phyloP scores from a whole-genome alignment of 2,113 vertebrate species.

The Paramormyrops kingsleyae region DNA sequence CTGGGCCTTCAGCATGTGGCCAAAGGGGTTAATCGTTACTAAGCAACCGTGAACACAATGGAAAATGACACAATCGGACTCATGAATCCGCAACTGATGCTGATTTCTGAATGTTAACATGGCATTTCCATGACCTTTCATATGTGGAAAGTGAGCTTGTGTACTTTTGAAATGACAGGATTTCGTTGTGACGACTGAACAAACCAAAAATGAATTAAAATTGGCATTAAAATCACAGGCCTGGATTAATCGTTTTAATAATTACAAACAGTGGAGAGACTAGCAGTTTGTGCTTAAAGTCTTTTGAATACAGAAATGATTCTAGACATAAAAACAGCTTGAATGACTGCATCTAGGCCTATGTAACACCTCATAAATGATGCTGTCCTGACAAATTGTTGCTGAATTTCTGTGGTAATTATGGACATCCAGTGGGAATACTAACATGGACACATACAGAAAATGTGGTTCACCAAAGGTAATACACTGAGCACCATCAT shows the following conservation, averaged over 20 bases:
- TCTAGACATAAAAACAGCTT: not conserved
- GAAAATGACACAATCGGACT: not conserved
- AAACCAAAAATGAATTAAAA: not conserved
- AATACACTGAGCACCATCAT: not conserved
- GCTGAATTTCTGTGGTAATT: not conserved
- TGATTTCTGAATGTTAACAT: not conserved
- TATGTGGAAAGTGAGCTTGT: not conserved
- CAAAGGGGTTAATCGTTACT: not conserved
- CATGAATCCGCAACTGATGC: not conserved
- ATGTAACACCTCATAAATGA: not conserved
- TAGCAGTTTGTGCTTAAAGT: not conserved
- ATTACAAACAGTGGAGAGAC: not conserved
- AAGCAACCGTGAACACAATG: not conserved
- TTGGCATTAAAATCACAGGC: not conserved
- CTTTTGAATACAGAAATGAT: not conserved
- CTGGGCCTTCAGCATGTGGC: not conserved
- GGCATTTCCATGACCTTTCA: slow-evolving; percentile 7
- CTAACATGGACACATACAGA: not conserved
- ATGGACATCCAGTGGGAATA: not conserved
- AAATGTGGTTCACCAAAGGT: not conserved
- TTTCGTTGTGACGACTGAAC: not conserved
- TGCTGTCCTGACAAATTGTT: not conserved
- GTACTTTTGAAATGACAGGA: not conserved
- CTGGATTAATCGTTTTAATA: not conserved
- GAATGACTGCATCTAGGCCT: not conserved